These are phyloP conservation scores for Platypus cylindrus DNA, from an alignment of 2,888 invertebrate genomes.

Conservation along the genomic window DNA sequence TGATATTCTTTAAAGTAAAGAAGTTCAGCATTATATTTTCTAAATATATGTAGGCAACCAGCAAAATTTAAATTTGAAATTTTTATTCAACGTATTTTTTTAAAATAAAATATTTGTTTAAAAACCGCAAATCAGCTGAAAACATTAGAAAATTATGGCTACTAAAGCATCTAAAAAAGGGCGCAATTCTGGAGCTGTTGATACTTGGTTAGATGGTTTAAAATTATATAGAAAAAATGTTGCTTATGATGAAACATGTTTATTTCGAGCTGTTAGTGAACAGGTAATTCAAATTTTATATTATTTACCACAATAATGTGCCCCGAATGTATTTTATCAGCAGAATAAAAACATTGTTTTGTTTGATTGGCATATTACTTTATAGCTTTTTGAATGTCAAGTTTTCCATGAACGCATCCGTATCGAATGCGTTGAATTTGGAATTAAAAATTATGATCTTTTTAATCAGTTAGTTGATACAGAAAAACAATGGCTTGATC, in stretches of 20 bases:
- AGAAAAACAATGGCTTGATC: conserved; percentile 24
- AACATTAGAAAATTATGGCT: conserved; percentile 6
- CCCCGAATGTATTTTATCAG: too few species aligned
- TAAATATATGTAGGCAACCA: too few species aligned
- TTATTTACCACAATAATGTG: background rate
- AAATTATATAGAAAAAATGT: conserved; percentile 79
- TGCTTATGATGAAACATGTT: conserved; percentile 76
- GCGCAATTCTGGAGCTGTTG: conserved; percentile 37
- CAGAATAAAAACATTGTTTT: conserved; percentile 1
- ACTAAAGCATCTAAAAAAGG: conserved; percentile 23
- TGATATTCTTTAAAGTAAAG: too few species aligned
- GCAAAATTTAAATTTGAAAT: background rate
- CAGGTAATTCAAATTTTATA: conserved; percentile 41
- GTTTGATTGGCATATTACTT: conserved; percentile 7
- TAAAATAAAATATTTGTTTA: conserved; percentile 1
- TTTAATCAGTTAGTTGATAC: conserved; percentile 40
- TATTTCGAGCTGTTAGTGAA: conserved; percentile 82
- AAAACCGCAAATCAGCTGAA: background rate
- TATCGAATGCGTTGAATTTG: conserved; percentile 59
- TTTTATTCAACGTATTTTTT: background rate
- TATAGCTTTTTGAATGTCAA: conserved; percentile 48
- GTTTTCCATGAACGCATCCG: conserved; percentile 63
- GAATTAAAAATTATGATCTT: conserved; percentile 45
- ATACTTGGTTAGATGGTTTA: conserved; percentile 67
- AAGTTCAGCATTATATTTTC: too few species aligned